Evolutionary conservation across 2,113 vertebrate species (phyloP), one percentile per base, ranked within the genome.

Genomic region (Orthonyx spaldingii): DNA sequence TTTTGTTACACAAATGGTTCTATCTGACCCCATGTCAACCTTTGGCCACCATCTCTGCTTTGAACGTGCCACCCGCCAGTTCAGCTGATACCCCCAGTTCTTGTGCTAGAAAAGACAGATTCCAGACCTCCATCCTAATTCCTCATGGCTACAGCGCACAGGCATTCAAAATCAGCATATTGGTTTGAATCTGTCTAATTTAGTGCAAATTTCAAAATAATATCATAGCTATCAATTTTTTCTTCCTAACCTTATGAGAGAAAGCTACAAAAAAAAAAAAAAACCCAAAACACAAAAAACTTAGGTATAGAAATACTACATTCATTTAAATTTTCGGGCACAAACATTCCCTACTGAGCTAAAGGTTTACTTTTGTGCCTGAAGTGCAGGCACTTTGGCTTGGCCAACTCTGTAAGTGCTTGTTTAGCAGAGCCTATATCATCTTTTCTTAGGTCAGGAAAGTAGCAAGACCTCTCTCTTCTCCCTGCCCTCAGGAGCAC

Each of bases 251-350:
- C 55, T 70, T 13, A 27, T 16, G 10, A 70, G 10, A 66, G 7
- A 65, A 2, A 37, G 3, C 3, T 42, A 35, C 7, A 22, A 75
- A 47, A 74, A 39, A 37, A 28, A 20, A 5, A 21, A 41, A 39
- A 20, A 41, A 13, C 12, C 23, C 2, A 24, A 37, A 0, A 0
- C 0, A 1, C 21, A 44, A 60, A 56, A 7, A 30, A 5, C 21
- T 28, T 76, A 46, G 22, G 22, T 74, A 23, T 15, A 57, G 47
- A 89, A 95, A 91, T 74, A 41, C 7, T 33, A 39, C 7, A 65
- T n/a, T 37, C 1, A 59, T 78, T 87, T 84, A 74, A 13, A 14
- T 82, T 75, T 94, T 85, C 37, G 69, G 39, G 27, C 11, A 76
- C 47, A 85, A 66, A 71, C 16, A n/a, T 57, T 87, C 17, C 7